phyloP scores from a whole-genome alignment of 2,797 vertebrate genomes.

The Ctenosaura bakeri region DNA sequence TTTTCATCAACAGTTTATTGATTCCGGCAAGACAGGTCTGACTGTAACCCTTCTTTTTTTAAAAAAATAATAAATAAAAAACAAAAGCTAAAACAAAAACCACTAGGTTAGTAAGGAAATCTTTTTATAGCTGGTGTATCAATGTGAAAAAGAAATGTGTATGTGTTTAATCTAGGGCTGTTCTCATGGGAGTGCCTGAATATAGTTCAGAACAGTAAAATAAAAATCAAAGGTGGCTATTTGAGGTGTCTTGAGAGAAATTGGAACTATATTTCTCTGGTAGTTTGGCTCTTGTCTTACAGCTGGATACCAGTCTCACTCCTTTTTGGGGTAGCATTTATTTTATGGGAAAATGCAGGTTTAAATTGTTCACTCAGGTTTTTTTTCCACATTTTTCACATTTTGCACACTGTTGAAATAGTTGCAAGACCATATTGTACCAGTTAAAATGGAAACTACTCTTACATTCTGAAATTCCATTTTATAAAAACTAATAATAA shows the following conservation, averaged over 20 bases:
- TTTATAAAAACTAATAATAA: background rate
- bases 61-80: background rate
- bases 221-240: conserved; percentile 69
- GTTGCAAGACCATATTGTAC: rapidly evolving
- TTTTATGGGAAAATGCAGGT: conserved; percentile 12
- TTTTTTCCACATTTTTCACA: background rate
- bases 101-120: conserved; percentile 54
- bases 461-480: background rate
- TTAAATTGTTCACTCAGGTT: background rate
- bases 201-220: conserved; percentile 74
- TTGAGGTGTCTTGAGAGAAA: conserved; percentile 12
- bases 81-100: conserved; percentile 11
- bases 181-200: conserved; percentile 63
- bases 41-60: background rate
- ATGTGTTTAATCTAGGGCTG: conserved; percentile 58
- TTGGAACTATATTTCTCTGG: background rate
- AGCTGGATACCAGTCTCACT: conserved; percentile 10
- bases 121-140: conserved; percentile 61
- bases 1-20: conserved; percentile 83
- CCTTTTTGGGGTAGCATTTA: background rate
- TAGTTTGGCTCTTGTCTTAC: conserved; percentile 45
- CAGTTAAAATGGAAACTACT: background rate
- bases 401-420: background rate
- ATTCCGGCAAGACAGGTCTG: conserved; percentile 78
- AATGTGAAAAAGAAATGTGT: conserved; percentile 72